phyloP scores from a whole-genome alignment of 2,888 invertebrate species.

The Liposcelis brunnea region DNA sequence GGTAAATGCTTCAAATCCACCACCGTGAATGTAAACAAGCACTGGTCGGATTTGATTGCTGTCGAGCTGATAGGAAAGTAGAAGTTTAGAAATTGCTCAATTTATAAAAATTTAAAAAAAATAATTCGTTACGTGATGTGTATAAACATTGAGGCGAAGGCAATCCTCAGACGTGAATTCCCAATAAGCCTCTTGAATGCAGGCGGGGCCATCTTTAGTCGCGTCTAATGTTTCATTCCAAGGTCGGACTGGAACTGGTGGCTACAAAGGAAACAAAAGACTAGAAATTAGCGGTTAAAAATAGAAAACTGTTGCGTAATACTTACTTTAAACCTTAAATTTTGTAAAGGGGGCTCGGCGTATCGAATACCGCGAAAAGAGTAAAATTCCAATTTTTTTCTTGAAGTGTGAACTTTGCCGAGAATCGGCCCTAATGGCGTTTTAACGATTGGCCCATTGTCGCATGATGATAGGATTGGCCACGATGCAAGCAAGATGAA shows the following conservation, averaged over 20 bases:
- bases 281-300: no score
- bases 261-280: not conserved
- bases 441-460: no score
- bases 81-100: no score
- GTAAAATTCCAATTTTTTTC: constrained; percentile 18
- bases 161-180: constrained; percentile 29
- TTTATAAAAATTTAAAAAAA: no score
- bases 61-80: not conserved
- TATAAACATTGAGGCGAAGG: constrained; percentile 27
- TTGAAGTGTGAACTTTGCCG: constrained; percentile 5
- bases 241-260: not conserved
- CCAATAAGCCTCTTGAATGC: constrained; percentile 18
- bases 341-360: constrained; percentile 41
- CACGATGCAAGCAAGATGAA: no score
- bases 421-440: no score
- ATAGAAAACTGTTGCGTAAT: no score
- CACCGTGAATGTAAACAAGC: constrained; percentile 30
- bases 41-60: no score
- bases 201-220: not conserved
- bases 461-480: no score
- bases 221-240: not conserved
- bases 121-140: no score
- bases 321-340: constrained; percentile 43
- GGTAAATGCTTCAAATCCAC: constrained; percentile 17
- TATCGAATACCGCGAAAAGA: constrained; percentile 47